A percentile compares a stretch with the other conserved stretches of the same genome.
phyloP scores from a whole-genome alignment of 2,797 vertebrate species.

The Artibeus lituratus region DNA sequence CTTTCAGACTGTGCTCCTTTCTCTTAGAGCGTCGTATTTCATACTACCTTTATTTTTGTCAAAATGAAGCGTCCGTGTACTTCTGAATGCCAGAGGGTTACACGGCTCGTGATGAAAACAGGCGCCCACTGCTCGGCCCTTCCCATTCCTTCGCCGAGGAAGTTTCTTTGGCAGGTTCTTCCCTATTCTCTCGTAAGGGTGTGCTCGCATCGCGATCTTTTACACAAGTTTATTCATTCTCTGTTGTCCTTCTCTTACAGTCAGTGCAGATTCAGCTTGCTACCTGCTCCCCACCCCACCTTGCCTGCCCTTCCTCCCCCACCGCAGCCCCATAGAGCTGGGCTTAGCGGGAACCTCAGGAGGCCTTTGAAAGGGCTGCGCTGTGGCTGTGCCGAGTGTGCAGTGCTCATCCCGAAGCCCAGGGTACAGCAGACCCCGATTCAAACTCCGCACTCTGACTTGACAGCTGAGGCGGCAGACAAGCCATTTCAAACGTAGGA shows the following conservation, averaged over 20 bases:
- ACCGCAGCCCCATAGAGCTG: neutral
- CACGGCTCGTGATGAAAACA: neutral
- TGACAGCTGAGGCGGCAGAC: neutral
- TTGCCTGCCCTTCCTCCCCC: neutral
- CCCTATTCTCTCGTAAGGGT: neutral
- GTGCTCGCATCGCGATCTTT: neutral
- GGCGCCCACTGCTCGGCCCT: neutral
- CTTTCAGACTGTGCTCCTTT: neutral
- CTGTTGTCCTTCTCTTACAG: neutral
- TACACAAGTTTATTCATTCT: neutral
- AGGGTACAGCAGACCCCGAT: neutral
- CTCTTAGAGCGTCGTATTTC: neutral
- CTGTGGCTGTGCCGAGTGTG: neutral
- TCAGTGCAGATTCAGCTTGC: neutral
- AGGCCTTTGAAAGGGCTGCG: neutral
- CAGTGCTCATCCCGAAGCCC: neutral
- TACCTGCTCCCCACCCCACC: accelerated
- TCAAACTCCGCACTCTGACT: neutral
- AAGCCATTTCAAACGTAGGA: neutral
- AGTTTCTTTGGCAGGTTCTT: neutral
- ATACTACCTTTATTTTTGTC: neutral
- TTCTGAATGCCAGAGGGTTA: neutral
- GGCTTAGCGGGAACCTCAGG: neutral
- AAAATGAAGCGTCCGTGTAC: neutral
- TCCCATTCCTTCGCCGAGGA: neutral